phyloP scores from a whole-genome alignment of 2,888 invertebrate genomes.

The Siphonodentalium dalli region DNA sequence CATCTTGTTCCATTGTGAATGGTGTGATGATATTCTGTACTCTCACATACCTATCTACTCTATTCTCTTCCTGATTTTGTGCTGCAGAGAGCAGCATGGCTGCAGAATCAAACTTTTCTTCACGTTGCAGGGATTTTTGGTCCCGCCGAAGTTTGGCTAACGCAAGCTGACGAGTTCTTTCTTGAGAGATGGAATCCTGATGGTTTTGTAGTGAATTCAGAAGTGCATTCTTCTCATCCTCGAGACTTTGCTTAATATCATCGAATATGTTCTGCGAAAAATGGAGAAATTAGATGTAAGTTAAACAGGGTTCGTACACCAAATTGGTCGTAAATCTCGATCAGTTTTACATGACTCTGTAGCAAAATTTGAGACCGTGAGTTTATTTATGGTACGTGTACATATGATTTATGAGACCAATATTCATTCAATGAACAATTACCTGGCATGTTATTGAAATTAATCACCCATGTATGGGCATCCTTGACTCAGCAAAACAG shows the following conservation, averaged over 20 bases:
- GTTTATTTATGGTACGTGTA: too few relatives aligned
- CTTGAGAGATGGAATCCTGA: conserved; percentile 34
- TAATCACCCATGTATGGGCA: too few relatives aligned
- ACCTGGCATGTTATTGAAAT: too few relatives aligned
- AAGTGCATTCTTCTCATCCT: conserved; percentile 50
- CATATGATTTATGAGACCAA: too few relatives aligned
- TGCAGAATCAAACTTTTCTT: conserved; percentile 50
- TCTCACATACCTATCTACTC: conserved; percentile 34
- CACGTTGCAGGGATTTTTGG: conserved; percentile 39
- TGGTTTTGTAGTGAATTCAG: conserved; percentile 41
- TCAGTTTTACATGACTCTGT: too few relatives aligned
- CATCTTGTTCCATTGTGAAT: too few relatives aligned
- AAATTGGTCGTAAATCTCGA: too few relatives aligned
- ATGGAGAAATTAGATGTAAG: too few relatives aligned
- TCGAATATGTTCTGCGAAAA: conserved; percentile 49
- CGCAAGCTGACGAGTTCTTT: conserved; percentile 44
- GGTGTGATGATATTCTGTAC: too few relatives aligned
- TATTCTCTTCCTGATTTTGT: conserved; percentile 33
- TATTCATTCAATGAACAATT: too few relatives aligned
- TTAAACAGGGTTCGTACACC: background rate
- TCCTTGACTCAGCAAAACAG: too few relatives aligned
- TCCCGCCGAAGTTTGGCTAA: conserved; percentile 48
- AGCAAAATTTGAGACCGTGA: too few relatives aligned
- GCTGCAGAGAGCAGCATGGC: conserved; percentile 40
- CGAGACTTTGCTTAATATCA: conserved; percentile 44